phyloP scores from a whole-genome alignment of 1,140 invertebrate genomes.

The Pachyrhynchus sulphureomaculatus region DNA sequence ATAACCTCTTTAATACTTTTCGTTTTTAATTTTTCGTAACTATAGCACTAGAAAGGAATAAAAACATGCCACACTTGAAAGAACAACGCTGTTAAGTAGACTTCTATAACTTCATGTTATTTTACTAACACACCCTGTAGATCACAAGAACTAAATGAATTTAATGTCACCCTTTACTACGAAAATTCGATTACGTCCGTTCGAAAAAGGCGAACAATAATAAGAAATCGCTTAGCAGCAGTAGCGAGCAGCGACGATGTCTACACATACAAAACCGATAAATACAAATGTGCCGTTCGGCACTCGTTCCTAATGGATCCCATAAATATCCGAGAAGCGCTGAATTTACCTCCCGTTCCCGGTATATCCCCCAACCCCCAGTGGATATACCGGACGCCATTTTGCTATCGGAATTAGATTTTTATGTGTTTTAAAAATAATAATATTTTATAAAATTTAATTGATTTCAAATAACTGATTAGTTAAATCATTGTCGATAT shows the following conservation, averaged over 20 bases:
- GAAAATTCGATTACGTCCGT: neutral
- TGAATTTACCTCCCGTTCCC: slow-evolving; percentile 2
- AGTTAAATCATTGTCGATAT: no score
- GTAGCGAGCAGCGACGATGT: neutral
- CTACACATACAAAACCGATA: slow-evolving; percentile 24
- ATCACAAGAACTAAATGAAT: no score
- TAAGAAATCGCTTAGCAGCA: slow-evolving; percentile 21
- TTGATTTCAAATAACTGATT: no score
- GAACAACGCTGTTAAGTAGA: no score
- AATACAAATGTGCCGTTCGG: slow-evolving; percentile 21
- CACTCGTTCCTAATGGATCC: slow-evolving; percentile 23
- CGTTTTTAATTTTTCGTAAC: no score
- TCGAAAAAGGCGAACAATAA: slow-evolving; percentile 5
- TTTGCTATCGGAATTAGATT: neutral
- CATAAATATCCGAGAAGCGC: slow-evolving; percentile 16
- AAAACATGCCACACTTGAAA: no score
- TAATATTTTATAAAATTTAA: no score
- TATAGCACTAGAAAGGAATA: no score
- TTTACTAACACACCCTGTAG: no score
- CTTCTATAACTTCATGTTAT: no score
- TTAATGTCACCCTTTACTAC: neutral
- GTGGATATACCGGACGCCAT: slow-evolving; percentile 2
- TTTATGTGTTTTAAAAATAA: no score
- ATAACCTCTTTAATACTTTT: no score
- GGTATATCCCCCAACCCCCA: neutral